Percentiles rank a stretch among this genome's conserved stretches.
Conservation (phyloP, 2,113 vertebrate genomes). For the Saccopteryx bilineata region DNA sequence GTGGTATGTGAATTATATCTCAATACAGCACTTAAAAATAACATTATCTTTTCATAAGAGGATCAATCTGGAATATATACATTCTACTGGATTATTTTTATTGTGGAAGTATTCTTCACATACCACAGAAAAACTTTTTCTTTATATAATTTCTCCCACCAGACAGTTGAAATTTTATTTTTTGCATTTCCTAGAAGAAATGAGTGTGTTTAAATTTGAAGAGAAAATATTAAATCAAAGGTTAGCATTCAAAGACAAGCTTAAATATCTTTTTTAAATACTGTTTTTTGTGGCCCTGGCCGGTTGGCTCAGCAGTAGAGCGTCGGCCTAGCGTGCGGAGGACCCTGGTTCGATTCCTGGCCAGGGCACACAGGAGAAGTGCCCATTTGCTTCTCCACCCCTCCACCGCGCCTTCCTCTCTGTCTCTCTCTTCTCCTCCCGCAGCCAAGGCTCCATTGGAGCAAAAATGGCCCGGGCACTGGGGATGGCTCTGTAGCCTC, state of each 20-base stretch:
- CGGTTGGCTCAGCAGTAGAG: no score
- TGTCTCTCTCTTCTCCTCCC: no score
- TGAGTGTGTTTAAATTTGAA: slow-evolving; percentile 71
- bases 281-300: slow-evolving; percentile 37
- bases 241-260: slow-evolving; percentile 74
- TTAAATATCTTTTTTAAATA: slow-evolving; percentile 69
- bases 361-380: no score
- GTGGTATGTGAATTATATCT: slow-evolving; percentile 3
- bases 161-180: slow-evolving; percentile 67
- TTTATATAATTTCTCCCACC: slow-evolving; percentile 66
- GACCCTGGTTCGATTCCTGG: no score
- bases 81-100: slow-evolving; percentile 30
- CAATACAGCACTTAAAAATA: slow-evolving; percentile 5
- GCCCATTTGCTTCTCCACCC: no score
- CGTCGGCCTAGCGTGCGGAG: no score
- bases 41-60: slow-evolving; percentile 51
- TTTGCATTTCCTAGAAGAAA: slow-evolving; percentile 72
- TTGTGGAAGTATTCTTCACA: slow-evolving; percentile 21
- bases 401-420: no score
- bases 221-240: slow-evolving; percentile 77
- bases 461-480: no score
- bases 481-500: no score
- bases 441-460: no score
- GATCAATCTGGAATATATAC: slow-evolving; percentile 23
- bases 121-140: slow-evolving; percentile 26